phyloP scores from a whole-genome alignment of 2,797 vertebrate genomes.

The Coilia nasus region DNA sequence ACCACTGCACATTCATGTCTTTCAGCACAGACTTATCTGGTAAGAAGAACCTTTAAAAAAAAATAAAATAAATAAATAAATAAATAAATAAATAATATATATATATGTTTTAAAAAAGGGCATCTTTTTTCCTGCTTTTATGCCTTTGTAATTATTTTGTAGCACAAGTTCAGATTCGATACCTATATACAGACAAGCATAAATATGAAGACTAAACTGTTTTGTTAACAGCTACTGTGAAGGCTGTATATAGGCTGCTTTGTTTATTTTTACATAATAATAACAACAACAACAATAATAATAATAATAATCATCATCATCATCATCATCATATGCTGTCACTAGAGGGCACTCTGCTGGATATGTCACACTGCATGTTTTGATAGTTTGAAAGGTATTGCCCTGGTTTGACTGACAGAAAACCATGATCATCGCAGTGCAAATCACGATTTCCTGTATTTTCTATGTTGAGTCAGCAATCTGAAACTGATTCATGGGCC shows the following conservation, averaged over 20 bases:
- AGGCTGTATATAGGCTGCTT: no score
- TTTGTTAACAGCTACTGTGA: no score
- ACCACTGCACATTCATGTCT: no score
- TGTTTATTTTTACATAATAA: not conserved
- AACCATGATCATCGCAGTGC: not conserved
- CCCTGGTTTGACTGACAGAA: not conserved
- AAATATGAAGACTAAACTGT: no score
- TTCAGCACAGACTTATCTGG: no score
- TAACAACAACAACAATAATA: not conserved
- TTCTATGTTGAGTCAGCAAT: not conserved
- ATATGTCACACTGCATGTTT: not conserved
- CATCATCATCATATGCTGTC: not conserved
- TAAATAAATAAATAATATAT: no score
- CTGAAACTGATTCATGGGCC: not conserved
- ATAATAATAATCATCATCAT: not conserved
- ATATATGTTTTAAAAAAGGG: no score
- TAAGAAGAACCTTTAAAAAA: not conserved
- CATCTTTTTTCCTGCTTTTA: no score
- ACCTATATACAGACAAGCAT: no score
- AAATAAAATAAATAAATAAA: no score
- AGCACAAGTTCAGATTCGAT: no score
- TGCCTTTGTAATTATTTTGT: no score
- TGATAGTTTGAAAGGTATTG: not conserved
- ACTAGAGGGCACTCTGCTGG: conserved; percentile 57
- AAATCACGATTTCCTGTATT: conserved; percentile 29